Conservation (phyloP, 1,140 invertebrate genomes). For the Cyclina sinensis region DNA sequence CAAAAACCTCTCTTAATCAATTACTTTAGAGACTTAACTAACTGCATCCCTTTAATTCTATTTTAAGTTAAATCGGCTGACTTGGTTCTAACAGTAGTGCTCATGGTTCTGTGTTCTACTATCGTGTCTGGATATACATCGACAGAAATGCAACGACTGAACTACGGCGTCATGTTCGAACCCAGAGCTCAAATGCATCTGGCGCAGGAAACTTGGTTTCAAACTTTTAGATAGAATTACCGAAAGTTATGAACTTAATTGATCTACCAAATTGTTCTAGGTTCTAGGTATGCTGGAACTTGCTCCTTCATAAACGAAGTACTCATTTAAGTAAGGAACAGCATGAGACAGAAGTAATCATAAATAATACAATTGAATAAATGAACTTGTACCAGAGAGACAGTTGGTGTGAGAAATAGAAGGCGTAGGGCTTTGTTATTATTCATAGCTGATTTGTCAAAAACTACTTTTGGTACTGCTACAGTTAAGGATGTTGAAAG, state of each 20-base stretch:
- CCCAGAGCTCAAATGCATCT: not conserved
- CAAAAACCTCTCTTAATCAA: not conserved
- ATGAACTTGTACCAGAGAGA: not conserved
- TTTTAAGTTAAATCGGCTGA: not conserved
- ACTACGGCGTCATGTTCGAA: conserved; percentile 32
- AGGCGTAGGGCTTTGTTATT: not conserved
- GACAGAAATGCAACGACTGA: conserved; percentile 25
- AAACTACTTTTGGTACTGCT: conserved; percentile 55
- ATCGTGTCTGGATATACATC: not conserved
- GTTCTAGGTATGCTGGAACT: not conserved
- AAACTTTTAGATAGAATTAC: conserved; percentile 22
- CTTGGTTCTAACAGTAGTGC: not conserved
- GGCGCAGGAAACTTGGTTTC: conserved; percentile 7
- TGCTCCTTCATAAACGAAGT: conserved; percentile 15
- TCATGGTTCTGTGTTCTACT: not conserved
- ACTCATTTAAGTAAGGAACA: conserved; percentile 15
- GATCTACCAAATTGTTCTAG: not conserved
- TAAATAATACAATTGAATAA: not conserved
- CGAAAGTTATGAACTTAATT: not conserved
- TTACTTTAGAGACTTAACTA: not conserved
- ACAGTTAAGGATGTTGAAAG: conserved; percentile 44
- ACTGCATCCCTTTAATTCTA: not conserved
- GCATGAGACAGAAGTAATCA: conserved; percentile 15
- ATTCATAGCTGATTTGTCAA: conserved; percentile 23
- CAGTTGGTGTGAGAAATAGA: not conserved